Evolutionary conservation across 1,140 invertebrate species (phyloP), one percentile per base, ranked within the genome.

Genomic region (Matsumurasca onukii): DNA sequence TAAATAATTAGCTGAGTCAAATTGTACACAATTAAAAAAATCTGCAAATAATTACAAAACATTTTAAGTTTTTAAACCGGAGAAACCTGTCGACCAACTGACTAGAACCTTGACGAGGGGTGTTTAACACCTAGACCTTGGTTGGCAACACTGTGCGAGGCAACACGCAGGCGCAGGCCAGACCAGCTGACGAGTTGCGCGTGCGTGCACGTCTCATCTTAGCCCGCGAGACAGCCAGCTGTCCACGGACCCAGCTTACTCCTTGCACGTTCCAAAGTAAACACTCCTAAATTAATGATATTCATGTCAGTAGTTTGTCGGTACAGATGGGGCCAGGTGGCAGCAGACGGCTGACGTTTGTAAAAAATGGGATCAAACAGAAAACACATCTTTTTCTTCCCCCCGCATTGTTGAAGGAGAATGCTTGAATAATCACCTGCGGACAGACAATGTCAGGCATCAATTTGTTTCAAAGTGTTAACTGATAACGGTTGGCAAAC

Each of bases 311-410:
- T 59, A 59, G 55, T 59, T 59, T 59, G 20, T 17, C 17, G 30
- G 59, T 31, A n/a, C n/a, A 31, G 59, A 17, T 31, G 29, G 59
- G 59, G 20, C 39, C 15, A 31, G 59, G 24, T 24, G n/a, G n/a
- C n/a, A n/a, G 59, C 27, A 31, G 27, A 63, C 22, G 27, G 59
- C 17, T 63, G 29, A 63, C 59, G 59, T 27, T 59, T 27, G 55
- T 63, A 63, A 31, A 63, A 63, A 63, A 63, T 63, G 27, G 59
- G 59, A 24, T 63, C 27, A 20, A 63, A 63, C 31, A 31, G 59
- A 63, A 63, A 63, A 30, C 31, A 63, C 31, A n/a, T 13, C 31
- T 25, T 63, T 29, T 63, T 63, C 59, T 31, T 31, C 27, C 31
- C 59, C 29, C 29, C 31, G n/a, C n/a, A n/a, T 31, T 29, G 59